Evolutionary conservation across 2,797 vertebrate species (phyloP).

Genomic region (Pseudochirops corinnae): DNA sequence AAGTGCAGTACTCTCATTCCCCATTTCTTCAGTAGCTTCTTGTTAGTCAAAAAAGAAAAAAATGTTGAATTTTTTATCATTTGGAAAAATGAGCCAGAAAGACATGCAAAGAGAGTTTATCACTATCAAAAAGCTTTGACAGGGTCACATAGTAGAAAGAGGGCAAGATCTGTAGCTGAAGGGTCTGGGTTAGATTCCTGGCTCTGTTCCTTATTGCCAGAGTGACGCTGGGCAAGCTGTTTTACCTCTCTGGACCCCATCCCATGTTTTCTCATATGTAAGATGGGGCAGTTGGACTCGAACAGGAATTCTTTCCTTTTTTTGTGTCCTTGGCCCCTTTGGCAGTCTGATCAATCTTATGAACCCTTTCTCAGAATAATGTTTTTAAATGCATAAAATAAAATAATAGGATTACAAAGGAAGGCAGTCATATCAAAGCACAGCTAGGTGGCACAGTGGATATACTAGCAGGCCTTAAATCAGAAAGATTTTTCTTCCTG

Average conservation of each 20-base stretch:
- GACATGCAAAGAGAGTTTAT: background rate
- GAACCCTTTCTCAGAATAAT: background rate
- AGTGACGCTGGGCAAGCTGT: background rate
- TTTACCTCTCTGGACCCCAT: background rate
- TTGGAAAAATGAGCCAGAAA: background rate
- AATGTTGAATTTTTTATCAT: background rate
- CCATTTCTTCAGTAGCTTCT: background rate
- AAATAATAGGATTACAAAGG: background rate
- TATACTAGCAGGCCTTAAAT: background rate
- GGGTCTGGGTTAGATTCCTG: background rate
- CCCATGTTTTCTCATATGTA: background rate
- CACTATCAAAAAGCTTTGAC: background rate
- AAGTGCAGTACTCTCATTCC: background rate
- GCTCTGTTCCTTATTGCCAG: background rate
- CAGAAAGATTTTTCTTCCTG: background rate
- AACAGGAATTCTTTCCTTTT: background rate
- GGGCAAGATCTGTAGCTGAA: background rate
- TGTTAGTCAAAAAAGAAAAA: background rate
- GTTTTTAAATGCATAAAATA: background rate
- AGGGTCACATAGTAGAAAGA: background rate
- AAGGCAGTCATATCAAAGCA: background rate
- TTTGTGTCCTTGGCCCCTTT: background rate
- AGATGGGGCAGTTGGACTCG: background rate
- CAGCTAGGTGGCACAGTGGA: background rate
- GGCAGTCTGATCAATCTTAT: background rate